phyloP scores from a whole-genome alignment of 2,888 invertebrate species.

The Mimachlamys varia region DNA sequence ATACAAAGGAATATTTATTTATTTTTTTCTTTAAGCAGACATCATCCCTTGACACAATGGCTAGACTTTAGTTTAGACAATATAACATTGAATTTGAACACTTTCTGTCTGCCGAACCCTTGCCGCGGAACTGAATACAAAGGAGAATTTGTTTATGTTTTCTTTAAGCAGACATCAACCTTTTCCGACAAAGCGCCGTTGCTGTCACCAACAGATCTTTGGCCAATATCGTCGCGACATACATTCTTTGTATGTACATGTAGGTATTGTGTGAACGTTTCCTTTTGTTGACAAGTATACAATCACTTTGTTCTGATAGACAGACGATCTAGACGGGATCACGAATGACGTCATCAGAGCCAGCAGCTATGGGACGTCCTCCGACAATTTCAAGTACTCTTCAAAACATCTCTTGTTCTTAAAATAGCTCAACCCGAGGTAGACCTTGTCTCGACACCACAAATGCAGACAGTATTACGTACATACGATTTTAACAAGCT shows the following conservation, averaged over 20 bases:
- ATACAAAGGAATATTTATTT: too few relatives aligned
- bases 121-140: too few relatives aligned
- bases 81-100: too few relatives aligned
- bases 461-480: too few relatives aligned
- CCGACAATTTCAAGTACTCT: not conserved
- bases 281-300: not conserved
- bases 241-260: not conserved
- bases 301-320: not conserved
- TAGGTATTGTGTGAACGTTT: too few relatives aligned
- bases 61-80: too few relatives aligned
- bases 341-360: not conserved
- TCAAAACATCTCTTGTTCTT: not conserved
- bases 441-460: not conserved
- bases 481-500: too few relatives aligned
- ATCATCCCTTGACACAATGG: too few relatives aligned
- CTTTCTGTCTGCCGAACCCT: too few relatives aligned
- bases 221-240: not conserved
- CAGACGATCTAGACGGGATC: not conserved
- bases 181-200: not conserved
- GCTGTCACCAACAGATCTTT: not conserved
- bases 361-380: not conserved
- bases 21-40: too few relatives aligned
- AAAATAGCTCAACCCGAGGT: not conserved
- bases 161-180: not conserved
- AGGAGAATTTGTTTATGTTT: not conserved